Conservation (phyloP, 2,888 invertebrate species). For the Laspeyria flexula region DNA sequence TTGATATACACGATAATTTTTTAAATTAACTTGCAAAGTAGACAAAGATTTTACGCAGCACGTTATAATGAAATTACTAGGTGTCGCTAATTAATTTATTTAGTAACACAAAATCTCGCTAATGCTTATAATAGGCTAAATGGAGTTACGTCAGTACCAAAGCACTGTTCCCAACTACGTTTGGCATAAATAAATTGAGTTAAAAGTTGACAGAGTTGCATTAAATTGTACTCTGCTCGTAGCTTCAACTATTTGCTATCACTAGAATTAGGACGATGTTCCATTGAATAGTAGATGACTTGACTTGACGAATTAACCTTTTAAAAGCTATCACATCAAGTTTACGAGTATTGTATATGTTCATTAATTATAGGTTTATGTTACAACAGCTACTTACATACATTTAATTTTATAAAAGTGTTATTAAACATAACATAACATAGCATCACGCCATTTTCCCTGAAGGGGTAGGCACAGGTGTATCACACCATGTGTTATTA, state of each 20-base stretch:
- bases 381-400: too few relatives aligned
- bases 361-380: too few relatives aligned
- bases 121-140: slow-evolving; percentile 7
- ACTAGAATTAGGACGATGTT: not conserved
- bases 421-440: too few relatives aligned
- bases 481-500: too few relatives aligned
- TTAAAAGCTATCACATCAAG: too few relatives aligned
- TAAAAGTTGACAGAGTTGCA: slow-evolving; percentile 9
- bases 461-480: too few relatives aligned
- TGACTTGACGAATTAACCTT: too few relatives aligned
- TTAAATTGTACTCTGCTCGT: slow-evolving; percentile 2
- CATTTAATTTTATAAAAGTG: too few relatives aligned
- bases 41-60: not conserved
- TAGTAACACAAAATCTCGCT: slow-evolving; percentile 7
- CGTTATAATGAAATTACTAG: not conserved
- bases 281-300: not conserved
- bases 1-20: too few relatives aligned
- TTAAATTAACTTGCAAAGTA: too few relatives aligned
- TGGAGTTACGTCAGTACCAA: slow-evolving; percentile 14
- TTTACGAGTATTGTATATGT: too few relatives aligned
- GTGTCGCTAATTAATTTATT: not conserved
- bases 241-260: not conserved
- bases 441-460: too few relatives aligned
- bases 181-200: slow-evolving; percentile 10
- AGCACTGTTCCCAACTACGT: slow-evolving; percentile 9